phyloP scores from a whole-genome alignment of 2,113 vertebrate species.

The Cepphus grylle region DNA sequence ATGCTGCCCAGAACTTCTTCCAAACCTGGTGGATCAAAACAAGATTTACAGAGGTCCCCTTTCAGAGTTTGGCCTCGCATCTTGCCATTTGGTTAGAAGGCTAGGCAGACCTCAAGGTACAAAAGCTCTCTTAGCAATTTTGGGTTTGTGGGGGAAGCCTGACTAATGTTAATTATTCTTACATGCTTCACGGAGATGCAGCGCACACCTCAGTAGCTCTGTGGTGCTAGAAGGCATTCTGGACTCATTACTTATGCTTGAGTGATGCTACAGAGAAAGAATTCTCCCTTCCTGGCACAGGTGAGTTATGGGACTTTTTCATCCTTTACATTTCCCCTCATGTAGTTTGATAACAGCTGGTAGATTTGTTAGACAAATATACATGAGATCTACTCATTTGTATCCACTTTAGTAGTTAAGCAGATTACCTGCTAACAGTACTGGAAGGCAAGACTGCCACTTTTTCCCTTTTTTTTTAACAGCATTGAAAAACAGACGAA shows the following conservation, averaged over 20 bases:
- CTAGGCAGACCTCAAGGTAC: not conserved
- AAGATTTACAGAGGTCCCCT: not conserved
- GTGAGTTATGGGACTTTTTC: not conserved
- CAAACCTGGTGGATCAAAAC: not conserved
- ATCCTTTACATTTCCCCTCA: not conserved
- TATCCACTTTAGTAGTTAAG: not conserved
- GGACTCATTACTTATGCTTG: not conserved
- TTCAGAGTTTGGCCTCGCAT: not conserved
- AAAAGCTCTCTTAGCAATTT: not conserved
- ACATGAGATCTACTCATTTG: not conserved
- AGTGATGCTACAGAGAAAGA: not conserved
- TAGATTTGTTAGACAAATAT: not conserved
- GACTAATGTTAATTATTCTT: not conserved
- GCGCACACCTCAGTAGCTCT: not conserved
- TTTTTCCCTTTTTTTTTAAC: rapidly evolving
- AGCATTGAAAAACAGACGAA: not conserved
- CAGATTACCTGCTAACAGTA: not conserved
- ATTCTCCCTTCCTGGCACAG: not conserved
- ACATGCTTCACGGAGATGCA: not conserved
- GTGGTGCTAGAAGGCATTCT: not conserved
- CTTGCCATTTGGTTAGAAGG: not conserved
- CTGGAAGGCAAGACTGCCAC: not conserved
- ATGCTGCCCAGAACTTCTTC: not conserved
- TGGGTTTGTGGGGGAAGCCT: not conserved
- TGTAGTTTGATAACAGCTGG: not conserved